These are phyloP conservation scores for Cyclophora punctaria DNA, from an alignment of 2,888 invertebrate species.

Conservation along the genomic window DNA sequence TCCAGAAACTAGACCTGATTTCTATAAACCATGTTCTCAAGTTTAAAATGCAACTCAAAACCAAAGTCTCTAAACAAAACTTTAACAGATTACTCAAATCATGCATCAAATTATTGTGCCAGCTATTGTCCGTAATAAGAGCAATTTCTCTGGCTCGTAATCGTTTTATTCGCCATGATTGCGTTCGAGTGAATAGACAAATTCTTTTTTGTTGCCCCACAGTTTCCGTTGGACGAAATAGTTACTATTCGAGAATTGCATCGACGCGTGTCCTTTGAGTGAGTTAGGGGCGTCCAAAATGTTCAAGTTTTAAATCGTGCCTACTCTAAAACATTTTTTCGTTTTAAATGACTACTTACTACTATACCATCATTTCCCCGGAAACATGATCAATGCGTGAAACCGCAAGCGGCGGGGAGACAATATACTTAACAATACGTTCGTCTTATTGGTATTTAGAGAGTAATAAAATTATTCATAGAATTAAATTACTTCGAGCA, in stretches of 20 bases:
- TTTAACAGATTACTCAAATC: constrained; percentile 21
- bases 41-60: too few species aligned
- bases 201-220: constrained; percentile 46
- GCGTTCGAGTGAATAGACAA: constrained; percentile 55
- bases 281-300: constrained; percentile 30
- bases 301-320: too few species aligned
- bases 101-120: constrained; percentile 20
- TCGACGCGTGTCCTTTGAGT: constrained; percentile 62
- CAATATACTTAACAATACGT: constrained; percentile 1
- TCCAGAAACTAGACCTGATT: too few species aligned
- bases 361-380: too few species aligned
- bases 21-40: too few species aligned
- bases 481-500: constrained; percentile 22
- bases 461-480: constrained; percentile 20
- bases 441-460: constrained; percentile 16
- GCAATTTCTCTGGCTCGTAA: constrained; percentile 42
- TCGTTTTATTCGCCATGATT: constrained; percentile 56
- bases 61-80: constrained; percentile 9
- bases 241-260: constrained; percentile 44
- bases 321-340: too few species aligned
- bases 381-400: too few species aligned
- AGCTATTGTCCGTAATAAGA: constrained; percentile 32
- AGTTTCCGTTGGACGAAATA: constrained; percentile 48
- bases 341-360: too few species aligned
- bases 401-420: too few species aligned